Conservation (phyloP, 2,113 vertebrate species). For the Ascaphus truei region DNA sequence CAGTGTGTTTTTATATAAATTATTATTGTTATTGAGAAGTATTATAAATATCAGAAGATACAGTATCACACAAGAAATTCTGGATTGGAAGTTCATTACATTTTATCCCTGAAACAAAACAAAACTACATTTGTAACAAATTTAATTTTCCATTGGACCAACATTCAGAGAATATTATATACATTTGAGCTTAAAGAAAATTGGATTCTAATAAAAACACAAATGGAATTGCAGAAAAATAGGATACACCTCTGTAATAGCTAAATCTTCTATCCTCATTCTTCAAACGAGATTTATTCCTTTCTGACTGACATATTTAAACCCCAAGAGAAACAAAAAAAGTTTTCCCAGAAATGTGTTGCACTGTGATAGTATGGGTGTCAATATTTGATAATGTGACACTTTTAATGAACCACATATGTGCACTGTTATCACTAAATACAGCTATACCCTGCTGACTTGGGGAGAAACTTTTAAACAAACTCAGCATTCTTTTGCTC, state of each 20-base stretch:
- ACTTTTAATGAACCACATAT: conserved; percentile 56
- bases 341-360: conserved; percentile 47
- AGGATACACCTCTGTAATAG: conserved; percentile 7
- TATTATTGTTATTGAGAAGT: too few relatives aligned
- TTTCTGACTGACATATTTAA: conserved; percentile 34
- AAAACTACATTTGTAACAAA: too few relatives aligned
- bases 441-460: conserved; percentile 65
- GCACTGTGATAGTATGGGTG: conserved; percentile 46
- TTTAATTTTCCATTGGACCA: too few relatives aligned
- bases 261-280: conserved; percentile 19
- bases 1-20: too few relatives aligned
- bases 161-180: too few relatives aligned
- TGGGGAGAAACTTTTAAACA: conserved; percentile 55
- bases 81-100: too few relatives aligned
- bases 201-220: background rate
- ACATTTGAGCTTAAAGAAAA: background rate
- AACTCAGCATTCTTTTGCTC: conserved; percentile 65
- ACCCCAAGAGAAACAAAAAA: conserved; percentile 35
- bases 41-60: too few relatives aligned
- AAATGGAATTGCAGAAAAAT: conserved; percentile 3
- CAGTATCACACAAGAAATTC: too few relatives aligned
- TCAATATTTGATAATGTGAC: conserved; percentile 53
- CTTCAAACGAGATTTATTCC: conserved; percentile 5
- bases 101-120: too few relatives aligned
- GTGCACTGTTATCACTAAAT: conserved; percentile 56